These are phyloP conservation scores for Anthonomus grandis DNA, from an alignment of 1,140 invertebrate genomes.

Conservation along the genomic window DNA sequence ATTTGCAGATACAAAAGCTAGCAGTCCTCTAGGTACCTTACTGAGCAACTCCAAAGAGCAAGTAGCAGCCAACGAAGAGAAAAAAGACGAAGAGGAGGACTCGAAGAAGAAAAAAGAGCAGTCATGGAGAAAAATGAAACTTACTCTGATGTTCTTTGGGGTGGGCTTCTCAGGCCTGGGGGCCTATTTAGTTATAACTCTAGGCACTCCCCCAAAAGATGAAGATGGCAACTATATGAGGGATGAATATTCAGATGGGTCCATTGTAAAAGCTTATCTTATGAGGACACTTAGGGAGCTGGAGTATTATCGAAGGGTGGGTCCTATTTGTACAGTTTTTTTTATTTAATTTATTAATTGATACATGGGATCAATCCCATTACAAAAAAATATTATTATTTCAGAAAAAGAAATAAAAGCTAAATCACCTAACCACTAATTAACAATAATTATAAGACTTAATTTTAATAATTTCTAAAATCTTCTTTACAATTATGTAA, in stretches of 20 bases:
- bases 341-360: background rate
- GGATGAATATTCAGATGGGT: slow-evolving; percentile 77
- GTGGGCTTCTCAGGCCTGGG: slow-evolving; percentile 49
- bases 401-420: too few relatives aligned
- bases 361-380: too few relatives aligned
- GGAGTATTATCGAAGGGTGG: slow-evolving; percentile 73
- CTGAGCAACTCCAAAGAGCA: slow-evolving; percentile 30
- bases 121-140: slow-evolving; percentile 57
- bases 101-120: slow-evolving; percentile 51
- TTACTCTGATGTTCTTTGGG: slow-evolving; percentile 53
- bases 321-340: background rate
- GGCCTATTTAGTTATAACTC: slow-evolving; percentile 58
- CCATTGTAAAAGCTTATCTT: slow-evolving; percentile 67
- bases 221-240: slow-evolving; percentile 66
- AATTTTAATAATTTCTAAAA: too few relatives aligned
- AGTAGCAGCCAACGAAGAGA: slow-evolving; percentile 31
- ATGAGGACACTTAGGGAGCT: slow-evolving; percentile 71
- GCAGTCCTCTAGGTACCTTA: slow-evolving; percentile 34
- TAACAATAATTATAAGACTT: too few relatives aligned
- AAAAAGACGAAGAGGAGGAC: slow-evolving; percentile 50
- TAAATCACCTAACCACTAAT: too few relatives aligned
- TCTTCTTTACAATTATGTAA: too few relatives aligned
- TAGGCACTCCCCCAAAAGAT: slow-evolving; percentile 69
- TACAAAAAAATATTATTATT: too few relatives aligned
- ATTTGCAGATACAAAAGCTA: slow-evolving; percentile 25